Base-by-base conservation (phyloP, 2,113 vertebrate genomes). In the Hippocampus abdominalis region DNA sequence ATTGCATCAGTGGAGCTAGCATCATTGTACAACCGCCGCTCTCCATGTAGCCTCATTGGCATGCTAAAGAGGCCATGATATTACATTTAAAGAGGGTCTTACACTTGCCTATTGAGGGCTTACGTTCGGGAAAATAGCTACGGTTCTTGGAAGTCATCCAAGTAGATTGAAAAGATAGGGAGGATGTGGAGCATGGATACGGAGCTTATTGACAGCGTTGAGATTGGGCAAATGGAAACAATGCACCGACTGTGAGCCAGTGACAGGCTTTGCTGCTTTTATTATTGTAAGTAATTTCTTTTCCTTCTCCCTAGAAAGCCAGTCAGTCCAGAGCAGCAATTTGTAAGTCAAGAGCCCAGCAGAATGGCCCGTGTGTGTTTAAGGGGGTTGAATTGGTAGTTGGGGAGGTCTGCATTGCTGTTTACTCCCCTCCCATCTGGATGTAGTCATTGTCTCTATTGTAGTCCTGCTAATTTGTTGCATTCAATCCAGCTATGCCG, bases 181-280 rank as follows among this genome's bases (percentile, higher is more conserved):
- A 85, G 84, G 85, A 86, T 64, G 57, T 85, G 75, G 73, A 62
- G 76, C 87, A 82, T 76, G 83, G 89, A 89, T 79, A 85, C 86
- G 87, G 88, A 86, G 86, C 85, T 87, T 91, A 91, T 91, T 91
- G 87, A 91, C 88, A 87, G 84, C 79, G 69, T 72, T 79, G 76
- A 80, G 84, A 83, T 86, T 86, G 89, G 91, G 91, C 90, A 89
- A 89, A 88, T 77, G 87, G 90, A 91, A 93, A 94, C 93, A 94
- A 93, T 93, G 87, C 86, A 21, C 89, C 86, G 87, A 90, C 93
- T 94, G 92, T 95, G 93, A 90, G 92, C 84, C 82, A 60, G 71
- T 83, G 86, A 84, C 85, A 80, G 74, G 75, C 85, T 92, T 86
- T 86, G 86, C 85, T 90, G 90, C 57, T 32, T 29, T 32, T 60